Evolutionary conservation across 2,797 vertebrate species (phyloP).

Genomic region (Morelia viridis): DNA sequence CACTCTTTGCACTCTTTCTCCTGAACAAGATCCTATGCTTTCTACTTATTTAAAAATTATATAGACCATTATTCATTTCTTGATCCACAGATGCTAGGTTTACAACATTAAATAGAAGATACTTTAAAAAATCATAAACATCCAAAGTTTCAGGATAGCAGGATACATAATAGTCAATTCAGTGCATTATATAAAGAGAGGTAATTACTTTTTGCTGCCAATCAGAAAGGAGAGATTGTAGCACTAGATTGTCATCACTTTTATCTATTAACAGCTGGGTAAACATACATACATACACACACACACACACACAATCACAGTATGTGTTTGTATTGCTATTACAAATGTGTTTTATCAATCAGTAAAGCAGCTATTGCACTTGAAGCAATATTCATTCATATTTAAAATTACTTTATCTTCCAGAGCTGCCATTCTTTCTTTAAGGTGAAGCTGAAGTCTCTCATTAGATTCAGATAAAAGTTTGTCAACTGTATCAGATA

Average conservation of each 20-base stretch:
- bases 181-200: neutral
- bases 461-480: constrained; percentile 96
- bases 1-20: neutral
- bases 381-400: neutral
- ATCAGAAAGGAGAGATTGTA: neutral
- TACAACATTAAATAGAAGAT: neutral
- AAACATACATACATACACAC: neutral
- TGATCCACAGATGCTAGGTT: neutral
- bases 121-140: neutral
- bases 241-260: neutral
- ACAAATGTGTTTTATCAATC: neutral
- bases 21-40: neutral
- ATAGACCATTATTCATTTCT: neutral
- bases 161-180: neutral
- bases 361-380: neutral
- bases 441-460: constrained; percentile 95
- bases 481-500: constrained; percentile 96
- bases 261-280: neutral
- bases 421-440: constrained; percentile 95
- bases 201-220: neutral
- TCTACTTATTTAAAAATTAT: neutral
- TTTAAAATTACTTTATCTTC: constrained; percentile 87
- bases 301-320: neutral
- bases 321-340: neutral
- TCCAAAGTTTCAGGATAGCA: neutral